phyloP scores from a whole-genome alignment of 2,797 vertebrate species.

The Crocodylus rhombifer region DNA sequence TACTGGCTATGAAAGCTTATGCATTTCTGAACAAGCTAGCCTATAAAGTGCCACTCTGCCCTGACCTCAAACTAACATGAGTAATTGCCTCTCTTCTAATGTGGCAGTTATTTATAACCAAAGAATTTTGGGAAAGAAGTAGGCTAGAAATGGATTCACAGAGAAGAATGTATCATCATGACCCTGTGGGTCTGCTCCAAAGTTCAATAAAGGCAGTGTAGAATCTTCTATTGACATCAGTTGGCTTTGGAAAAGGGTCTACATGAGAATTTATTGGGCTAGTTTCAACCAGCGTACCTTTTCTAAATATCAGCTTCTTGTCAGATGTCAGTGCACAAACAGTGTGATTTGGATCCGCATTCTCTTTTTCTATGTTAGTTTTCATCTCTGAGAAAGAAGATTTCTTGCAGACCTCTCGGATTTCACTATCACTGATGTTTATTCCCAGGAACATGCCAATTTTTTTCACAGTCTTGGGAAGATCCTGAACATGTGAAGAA shows the following conservation, averaged over 20 bases:
- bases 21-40: too few relatives aligned
- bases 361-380: conserved; percentile 72
- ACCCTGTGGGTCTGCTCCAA: background rate
- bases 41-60: too few relatives aligned
- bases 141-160: background rate
- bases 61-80: too few relatives aligned
- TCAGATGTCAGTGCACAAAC: conserved; percentile 79
- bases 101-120: background rate
- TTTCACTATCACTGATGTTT: conserved; percentile 47
- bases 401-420: conserved; percentile 74
- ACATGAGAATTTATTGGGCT: background rate
- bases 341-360: conserved; percentile 41
- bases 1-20: too few relatives aligned
- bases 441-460: conserved; percentile 70
- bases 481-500: conserved; percentile 63
- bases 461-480: conserved; percentile 58
- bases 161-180: background rate
- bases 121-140: background rate
- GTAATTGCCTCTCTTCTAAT: background rate
- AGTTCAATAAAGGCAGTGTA: accelerated
- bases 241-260: background rate
- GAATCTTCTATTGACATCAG: background rate
- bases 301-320: conserved; percentile 75
- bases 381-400: conserved; percentile 82
- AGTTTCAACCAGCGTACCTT: conserved; percentile 54